phyloP scores from a whole-genome alignment of 2,113 vertebrate genomes.

The Empidonax alnorum region DNA sequence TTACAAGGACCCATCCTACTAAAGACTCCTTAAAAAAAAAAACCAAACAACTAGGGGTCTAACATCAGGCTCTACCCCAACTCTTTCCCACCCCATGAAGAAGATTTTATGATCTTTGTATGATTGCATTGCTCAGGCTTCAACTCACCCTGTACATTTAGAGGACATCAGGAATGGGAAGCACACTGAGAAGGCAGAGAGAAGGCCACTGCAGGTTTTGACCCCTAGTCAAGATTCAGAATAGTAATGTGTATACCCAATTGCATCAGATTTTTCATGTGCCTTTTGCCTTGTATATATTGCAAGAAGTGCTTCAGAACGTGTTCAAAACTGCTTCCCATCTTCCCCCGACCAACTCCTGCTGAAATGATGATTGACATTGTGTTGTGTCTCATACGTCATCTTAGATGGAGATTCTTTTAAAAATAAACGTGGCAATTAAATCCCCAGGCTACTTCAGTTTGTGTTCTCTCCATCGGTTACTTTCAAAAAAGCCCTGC shows the following conservation, averaged over 20 bases:
- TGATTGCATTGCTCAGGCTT: not conserved
- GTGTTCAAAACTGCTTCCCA: not conserved
- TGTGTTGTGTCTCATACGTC: not conserved
- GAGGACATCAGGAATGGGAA: not conserved
- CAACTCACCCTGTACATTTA: not conserved
- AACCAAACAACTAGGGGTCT: not conserved
- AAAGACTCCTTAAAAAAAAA: not conserved
- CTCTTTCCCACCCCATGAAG: not conserved
- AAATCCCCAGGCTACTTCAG: not conserved
- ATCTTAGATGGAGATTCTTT: not conserved
- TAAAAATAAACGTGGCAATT: conserved; percentile 26
- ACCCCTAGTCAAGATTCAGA: not conserved
- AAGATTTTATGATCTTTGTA: not conserved
- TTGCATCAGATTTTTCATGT: not conserved
- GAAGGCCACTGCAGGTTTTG: not conserved
- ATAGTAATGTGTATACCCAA: not conserved
- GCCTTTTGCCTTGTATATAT: not conserved
- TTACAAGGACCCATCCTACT: not conserved
- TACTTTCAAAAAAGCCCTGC: not conserved
- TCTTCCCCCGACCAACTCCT: not conserved
- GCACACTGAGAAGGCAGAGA: not conserved
- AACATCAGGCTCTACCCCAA: not conserved
- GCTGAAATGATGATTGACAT: not conserved
- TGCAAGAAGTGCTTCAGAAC: not conserved
- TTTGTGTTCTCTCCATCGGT: not conserved